Evolutionary conservation across 1,140 invertebrate species (phyloP).

Genomic region (Anoplolepis gracilipes): DNA sequence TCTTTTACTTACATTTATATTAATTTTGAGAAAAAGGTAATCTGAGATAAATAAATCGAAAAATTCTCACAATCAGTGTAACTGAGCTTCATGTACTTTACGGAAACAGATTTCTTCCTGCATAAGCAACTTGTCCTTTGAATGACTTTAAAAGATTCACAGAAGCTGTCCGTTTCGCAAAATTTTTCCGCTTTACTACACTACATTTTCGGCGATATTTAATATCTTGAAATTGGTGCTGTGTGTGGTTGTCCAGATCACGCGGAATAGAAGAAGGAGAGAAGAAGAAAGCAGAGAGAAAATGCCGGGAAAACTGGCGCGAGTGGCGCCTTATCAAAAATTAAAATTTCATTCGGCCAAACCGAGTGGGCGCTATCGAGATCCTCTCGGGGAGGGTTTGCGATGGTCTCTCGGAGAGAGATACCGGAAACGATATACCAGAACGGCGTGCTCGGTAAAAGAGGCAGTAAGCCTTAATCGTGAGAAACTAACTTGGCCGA

Average conservation of each 20-base stretch:
- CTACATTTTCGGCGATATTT: conserved; percentile 76
- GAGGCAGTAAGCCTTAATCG: conserved; percentile 70
- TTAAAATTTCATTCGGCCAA: conserved; percentile 84
- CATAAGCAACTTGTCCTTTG: conserved; percentile 14
- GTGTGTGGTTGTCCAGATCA: conserved; percentile 38
- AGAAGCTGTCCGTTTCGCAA: conserved; percentile 30
- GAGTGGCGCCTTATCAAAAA: conserved; percentile 82
- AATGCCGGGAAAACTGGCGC: conserved; percentile 62
- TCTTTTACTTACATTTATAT: neutral
- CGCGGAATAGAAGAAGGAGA: conserved; percentile 12
- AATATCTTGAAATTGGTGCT: conserved; percentile 77
- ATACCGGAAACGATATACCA: conserved; percentile 58
- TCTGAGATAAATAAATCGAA: conserved; percentile 5
- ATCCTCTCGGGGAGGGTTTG: conserved; percentile 56
- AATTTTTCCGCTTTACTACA: conserved; percentile 38
- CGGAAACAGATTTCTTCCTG: conserved; percentile 46
- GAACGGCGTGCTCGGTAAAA: conserved; percentile 35
- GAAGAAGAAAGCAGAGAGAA: conserved; percentile 55
- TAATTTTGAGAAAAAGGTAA: neutral
- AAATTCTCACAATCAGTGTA: conserved; percentile 2
- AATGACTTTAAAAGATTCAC: conserved; percentile 61
- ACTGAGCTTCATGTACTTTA: conserved; percentile 25
- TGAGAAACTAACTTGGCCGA: conserved; percentile 75
- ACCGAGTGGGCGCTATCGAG: conserved; percentile 70
- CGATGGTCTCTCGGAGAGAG: conserved; percentile 46